Base-by-base conservation (phyloP, 23 tunicate species). In the Trididemnum nubilum region DNA sequence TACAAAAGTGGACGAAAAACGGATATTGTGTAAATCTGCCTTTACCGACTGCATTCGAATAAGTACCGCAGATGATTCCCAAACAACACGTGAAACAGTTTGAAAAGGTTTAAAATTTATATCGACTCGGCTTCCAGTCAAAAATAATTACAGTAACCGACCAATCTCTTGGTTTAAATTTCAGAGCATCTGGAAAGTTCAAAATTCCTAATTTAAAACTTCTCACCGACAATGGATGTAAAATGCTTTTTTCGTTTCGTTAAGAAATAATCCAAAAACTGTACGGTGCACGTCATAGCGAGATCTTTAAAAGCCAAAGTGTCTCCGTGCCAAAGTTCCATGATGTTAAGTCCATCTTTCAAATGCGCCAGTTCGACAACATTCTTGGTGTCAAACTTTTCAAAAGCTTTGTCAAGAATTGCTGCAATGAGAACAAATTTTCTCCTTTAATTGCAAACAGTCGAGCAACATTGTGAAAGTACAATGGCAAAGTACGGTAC, bases 241-340 rank as follows among this genome's bases (percentile, higher is more conserved):
- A 91, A 81, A 70, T 65, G 79, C 33, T 51, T 33, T 21, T 80
- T 72, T 83, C 75, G 74, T 72, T 91, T 91, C 67, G 51, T 9
- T 50, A 91, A 38, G 75, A 91, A 91, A 71, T 91, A 86, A 28
- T 61, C 35, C 2, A 83, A 29, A 49, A 91, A 76, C 77, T 86
- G 69, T 3, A 81, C 70, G 23, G 85, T 78, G 37, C 83, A 76
- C 1, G 84, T 50, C 97, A 91, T 91, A 0, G 97, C 97, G 30
- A 91, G 63, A 35, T 91, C 97, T 69, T 91, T 91, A 72, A 91
- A 91, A 21, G 97, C 91, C 69, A 91, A 25, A 22, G 90, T 86
- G 24, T 84, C 87, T 26, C 97, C 97, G 61, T 91, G 97, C 87
- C 90, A 86, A 33, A 91, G 64, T 37, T 91, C 97, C 86, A 85